phyloP scores from a whole-genome alignment of 2,797 vertebrate species.

The Etheostoma nigrum region DNA sequence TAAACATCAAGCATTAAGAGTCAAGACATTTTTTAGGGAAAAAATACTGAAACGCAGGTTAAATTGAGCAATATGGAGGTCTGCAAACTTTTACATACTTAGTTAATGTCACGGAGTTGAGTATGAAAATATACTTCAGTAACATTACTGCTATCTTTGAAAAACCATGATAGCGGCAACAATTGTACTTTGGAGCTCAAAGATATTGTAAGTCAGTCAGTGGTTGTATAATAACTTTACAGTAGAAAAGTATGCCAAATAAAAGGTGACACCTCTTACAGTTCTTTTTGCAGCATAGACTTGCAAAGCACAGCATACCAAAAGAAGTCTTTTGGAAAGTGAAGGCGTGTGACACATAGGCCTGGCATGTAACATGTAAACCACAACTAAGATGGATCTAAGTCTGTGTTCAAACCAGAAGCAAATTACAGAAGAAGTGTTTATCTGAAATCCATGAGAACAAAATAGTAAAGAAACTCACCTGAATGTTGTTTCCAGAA shows the following conservation, averaged over 20 bases:
- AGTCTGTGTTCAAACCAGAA: constrained; percentile 28
- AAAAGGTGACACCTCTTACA: constrained; percentile 52
- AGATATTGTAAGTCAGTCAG: neutral
- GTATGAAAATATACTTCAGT: neutral
- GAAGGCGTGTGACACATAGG: constrained; percentile 74
- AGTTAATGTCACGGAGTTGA: neutral
- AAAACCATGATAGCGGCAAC: neutral
- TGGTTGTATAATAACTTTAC: neutral
- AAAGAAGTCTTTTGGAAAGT: constrained; percentile 57
- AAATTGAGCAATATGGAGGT: constrained; percentile 3
- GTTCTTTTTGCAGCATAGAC: constrained; percentile 64
- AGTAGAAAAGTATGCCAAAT: constrained; percentile 11
- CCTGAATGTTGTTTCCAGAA: constrained; percentile 76
- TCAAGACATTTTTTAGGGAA: constrained; percentile 6
- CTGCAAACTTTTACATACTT: neutral
- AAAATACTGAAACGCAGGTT: neutral
- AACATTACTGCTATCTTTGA: constrained; percentile 1
- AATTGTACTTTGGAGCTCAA: neutral
- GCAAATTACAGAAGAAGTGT: constrained; percentile 4
- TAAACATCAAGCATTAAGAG: constrained; percentile 8
- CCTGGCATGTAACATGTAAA: constrained; percentile 70
- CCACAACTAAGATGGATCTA: constrained; percentile 37
- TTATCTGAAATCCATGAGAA: constrained; percentile 10
- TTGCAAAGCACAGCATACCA: constrained; percentile 65
- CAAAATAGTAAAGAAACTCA: constrained; percentile 64